These are phyloP conservation scores for Gambelia wislizenii DNA, from an alignment of 2,797 vertebrate genomes.

Conservation along the genomic window DNA sequence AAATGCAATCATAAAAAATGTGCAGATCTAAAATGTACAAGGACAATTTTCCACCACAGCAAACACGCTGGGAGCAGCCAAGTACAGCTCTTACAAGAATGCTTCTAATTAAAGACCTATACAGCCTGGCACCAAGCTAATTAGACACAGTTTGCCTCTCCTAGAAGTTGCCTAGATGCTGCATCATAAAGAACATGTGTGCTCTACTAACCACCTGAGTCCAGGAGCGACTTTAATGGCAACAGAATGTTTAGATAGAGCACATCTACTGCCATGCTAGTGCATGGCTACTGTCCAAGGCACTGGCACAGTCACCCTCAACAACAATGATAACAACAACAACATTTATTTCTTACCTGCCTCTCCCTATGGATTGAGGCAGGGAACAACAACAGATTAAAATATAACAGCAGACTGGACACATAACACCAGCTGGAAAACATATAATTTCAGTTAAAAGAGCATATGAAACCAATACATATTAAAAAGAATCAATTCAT, in stretches of 20 bases:
- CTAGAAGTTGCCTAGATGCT: constrained; percentile 36
- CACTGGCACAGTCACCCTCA: neutral
- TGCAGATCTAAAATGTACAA: constrained; percentile 44
- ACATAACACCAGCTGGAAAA: too few species aligned
- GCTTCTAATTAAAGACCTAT: constrained; percentile 52
- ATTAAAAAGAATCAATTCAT: too few species aligned
- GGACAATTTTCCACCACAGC: constrained; percentile 49
- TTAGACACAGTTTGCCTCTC: constrained; percentile 27
- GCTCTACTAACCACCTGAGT: neutral
- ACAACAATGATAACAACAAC: too few species aligned
- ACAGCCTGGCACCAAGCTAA: constrained; percentile 14
- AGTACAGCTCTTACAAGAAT: constrained; percentile 40
- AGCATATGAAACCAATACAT: too few species aligned
- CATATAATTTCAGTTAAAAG: too few species aligned
- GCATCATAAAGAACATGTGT: neutral
- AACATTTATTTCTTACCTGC: too few species aligned
- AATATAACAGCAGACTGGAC: too few species aligned
- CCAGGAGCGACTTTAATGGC: neutral
- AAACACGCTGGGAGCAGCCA: neutral
- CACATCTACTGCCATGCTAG: neutral
- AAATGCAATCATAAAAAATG: constrained; percentile 30
- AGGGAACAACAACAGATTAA: too few species aligned
- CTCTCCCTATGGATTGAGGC: too few species aligned
- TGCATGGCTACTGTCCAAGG: neutral
- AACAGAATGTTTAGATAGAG: neutral